Base-by-base conservation (phyloP, 2,888 invertebrate genomes). In the Oligia latruncula region DNA sequence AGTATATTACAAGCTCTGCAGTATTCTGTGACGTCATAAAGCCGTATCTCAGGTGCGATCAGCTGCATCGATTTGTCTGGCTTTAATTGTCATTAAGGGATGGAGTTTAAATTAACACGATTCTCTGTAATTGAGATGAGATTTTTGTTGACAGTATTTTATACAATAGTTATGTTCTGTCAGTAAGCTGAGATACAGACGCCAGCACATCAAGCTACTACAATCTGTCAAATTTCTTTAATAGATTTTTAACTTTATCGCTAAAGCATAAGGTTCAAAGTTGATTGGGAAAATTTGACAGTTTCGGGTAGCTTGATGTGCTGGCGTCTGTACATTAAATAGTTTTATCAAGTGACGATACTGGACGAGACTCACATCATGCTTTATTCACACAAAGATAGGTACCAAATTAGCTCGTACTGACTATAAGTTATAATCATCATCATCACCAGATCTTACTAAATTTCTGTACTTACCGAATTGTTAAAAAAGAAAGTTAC, bases 21-120 rank as follows among this genome's bases (percentile, higher is more conserved):
- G 67, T 72, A 49, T 77, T 49, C 8, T 49, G 49, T 80, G 81
- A 77, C 71, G 77, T 82, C 67, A 82, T 72, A 67, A 68, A 58
- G n/a, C 62, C 55, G 29, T 71, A 67, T 71, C 49, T 68, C 71
- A 68, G 35, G 49, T 72, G 9, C 49, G 13, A 77, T 68, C 66
- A 43, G 46, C 8, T n/a, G 68, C 11, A 66, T 62, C n/a, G 35
- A 77, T 71, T 29, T 58, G 23, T 20, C 40, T 71, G 62, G 43
- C 55, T 77, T 82, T 49, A 71, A 67, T 71, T 71, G 71, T 15
- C 55, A 71, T 70, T 49, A 52, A 66, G n/a, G 9, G 60, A 43
- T 71, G 46, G n/a, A 67, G 17, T 35, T 60, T 76, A 60, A 60
- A 81, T 81, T 71, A 71, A 60, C n/a, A 9, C 40, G 8, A 55